Base-by-base conservation (phyloP, 2,888 invertebrate species). In the Beris chalybata region DNA sequence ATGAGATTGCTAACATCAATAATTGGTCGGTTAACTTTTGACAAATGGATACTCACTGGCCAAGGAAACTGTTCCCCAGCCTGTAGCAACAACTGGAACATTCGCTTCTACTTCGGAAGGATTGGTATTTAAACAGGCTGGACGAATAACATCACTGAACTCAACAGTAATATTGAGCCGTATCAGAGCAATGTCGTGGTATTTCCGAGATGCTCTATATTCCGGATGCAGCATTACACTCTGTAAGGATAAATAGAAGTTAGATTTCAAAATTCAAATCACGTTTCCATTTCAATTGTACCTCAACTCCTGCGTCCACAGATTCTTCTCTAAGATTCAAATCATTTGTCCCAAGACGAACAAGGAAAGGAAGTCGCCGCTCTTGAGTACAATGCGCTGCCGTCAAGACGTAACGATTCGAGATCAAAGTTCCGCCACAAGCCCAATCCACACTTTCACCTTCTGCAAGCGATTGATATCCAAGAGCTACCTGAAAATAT, bases 341-440 rank as follows among this genome's bases (percentile, higher is more conserved):
- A 0, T 15, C 1, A 30, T 69, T 38, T 0, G 66, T 71, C 5
- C 79, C 79, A 43, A 78, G 66, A 2, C 78, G 78, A 7, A 76
- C 76, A 54, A 73, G 71, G 0, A 69, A 59, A 1, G 79, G 77
- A 1, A 57, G n/a, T 31, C 55, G 52, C n/a, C 70, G 61, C 5
- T 66, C 69, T 4, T 68, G 68, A 2, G 78, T 73, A 44, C 78
- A 78, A 69, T 79, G 78, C 1, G 79, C 79, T 0, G 79, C 78
- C 38, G 79, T 78, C 44, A 79, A 66, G 4, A 77, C 74, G 45
- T 72, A 76, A 4, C 74, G 73, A 4, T 67, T 68, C 30, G 75
- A 73, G 54, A 78, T 77, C 56, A 78, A 67, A 0, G 77, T 73
- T 1, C 78, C 78, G 5, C 78, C 79, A 45, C 78, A 78, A 0